phyloP scores from a whole-genome alignment of 2,888 invertebrate species.

The Drosophila nigritarsus region DNA sequence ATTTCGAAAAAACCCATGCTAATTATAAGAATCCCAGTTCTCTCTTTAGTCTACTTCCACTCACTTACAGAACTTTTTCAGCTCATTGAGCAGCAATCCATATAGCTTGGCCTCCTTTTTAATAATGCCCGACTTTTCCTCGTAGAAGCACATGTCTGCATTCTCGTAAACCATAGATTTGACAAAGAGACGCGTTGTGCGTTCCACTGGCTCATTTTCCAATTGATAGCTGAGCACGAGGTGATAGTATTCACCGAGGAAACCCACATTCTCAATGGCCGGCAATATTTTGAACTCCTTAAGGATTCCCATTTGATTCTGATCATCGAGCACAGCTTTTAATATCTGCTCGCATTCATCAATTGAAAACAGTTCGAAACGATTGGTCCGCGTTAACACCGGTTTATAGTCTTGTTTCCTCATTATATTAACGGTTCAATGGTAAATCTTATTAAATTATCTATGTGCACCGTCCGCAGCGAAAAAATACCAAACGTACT shows the following conservation, averaged over 20 bases:
- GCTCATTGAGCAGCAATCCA: conserved; percentile 63
- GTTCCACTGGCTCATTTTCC: conserved; percentile 38
- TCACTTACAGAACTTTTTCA: conserved; percentile 71
- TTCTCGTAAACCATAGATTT: conserved; percentile 72
- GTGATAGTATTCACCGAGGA: conserved; percentile 80
- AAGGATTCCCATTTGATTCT: conserved; percentile 45
- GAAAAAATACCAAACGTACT: not conserved
- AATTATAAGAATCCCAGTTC: not conserved
- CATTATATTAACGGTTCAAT: conserved; percentile 31
- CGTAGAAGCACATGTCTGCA: conserved; percentile 54
- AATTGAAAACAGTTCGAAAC: conserved; percentile 59
- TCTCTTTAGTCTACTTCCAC: not conserved
- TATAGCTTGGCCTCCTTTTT: conserved; percentile 76
- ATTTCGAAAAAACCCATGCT: not conserved
- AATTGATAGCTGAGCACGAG: conserved; percentile 64
- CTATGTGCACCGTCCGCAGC: not conserved
- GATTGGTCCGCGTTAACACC: conserved; percentile 49
- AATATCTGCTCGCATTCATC: conserved; percentile 70
- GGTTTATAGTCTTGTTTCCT: conserved; percentile 40
- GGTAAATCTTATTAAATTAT: not conserved
- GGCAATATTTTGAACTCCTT: conserved; percentile 60
- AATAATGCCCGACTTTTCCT: conserved; percentile 62
- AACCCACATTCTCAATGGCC: conserved; percentile 70
- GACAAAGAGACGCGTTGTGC: conserved; percentile 68
- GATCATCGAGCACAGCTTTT: conserved; percentile 52